phyloP scores from a whole-genome alignment of 2,888 invertebrate species.

The Malacosoma neustria region DNA sequence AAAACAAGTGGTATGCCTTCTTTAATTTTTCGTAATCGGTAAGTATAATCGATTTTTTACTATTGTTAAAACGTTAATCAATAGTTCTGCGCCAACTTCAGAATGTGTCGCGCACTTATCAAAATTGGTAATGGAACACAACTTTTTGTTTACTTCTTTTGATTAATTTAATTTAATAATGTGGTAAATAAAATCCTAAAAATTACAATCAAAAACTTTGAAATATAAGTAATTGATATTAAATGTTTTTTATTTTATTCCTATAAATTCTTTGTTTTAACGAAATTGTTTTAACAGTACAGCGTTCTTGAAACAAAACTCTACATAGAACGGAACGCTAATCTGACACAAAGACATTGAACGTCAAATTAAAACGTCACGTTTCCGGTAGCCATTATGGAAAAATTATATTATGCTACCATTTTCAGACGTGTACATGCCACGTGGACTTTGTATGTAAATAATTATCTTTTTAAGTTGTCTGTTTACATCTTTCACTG shows the following conservation, averaged over 20 bases:
- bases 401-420: slow-evolving; percentile 38
- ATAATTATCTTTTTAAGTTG: slow-evolving; percentile 20
- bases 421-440: slow-evolving; percentile 27
- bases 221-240: too few relatives aligned
- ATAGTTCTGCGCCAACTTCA: neutral
- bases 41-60: slow-evolving; percentile 44
- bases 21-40: slow-evolving; percentile 79
- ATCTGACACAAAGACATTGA: slow-evolving; percentile 8
- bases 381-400: slow-evolving; percentile 57
- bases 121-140: too few relatives aligned
- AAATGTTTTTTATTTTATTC: too few relatives aligned
- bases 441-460: slow-evolving; percentile 25
- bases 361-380: slow-evolving; percentile 35
- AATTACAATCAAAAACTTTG: too few relatives aligned
- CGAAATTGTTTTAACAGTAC: too few relatives aligned
- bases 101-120: neutral
- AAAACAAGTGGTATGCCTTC: slow-evolving; percentile 73
- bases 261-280: too few relatives aligned
- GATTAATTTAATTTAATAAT: too few relatives aligned
- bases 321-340: slow-evolving; percentile 26
- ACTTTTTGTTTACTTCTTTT: slow-evolving; percentile 8
- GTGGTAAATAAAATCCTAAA: too few relatives aligned
- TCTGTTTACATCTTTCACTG: slow-evolving; percentile 20
- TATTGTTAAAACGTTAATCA: slow-evolving; percentile 9
- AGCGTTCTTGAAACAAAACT: too few relatives aligned